A percentile compares a stretch with the other conserved stretches of the same genome.
phyloP scores from a whole-genome alignment of 2,113 vertebrate genomes.

The Excalfactoria chinensis region DNA sequence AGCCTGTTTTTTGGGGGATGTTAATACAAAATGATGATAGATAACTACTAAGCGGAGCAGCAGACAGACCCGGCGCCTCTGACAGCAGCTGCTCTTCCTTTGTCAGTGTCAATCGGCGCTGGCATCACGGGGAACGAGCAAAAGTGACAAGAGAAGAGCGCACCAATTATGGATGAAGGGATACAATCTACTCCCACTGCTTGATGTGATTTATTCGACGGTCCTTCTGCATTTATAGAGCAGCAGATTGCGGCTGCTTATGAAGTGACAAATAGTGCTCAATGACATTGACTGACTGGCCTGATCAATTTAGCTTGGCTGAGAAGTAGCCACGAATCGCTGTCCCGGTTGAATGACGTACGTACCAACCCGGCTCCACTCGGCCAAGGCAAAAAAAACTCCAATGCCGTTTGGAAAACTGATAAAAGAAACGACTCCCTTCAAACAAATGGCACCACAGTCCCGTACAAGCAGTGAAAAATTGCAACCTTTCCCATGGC shows the following conservation, averaged over 20 bases:
- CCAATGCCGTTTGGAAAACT: not conserved
- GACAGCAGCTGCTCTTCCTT: slow-evolving; percentile 82
- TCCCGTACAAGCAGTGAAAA: not conserved
- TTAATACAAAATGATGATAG: slow-evolving; percentile 75
- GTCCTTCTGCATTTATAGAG: slow-evolving; percentile 83
- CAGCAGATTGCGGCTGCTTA: slow-evolving; percentile 82
- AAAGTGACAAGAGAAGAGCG: slow-evolving; percentile 84
- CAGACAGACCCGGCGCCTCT: slow-evolving; percentile 77
- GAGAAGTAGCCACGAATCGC: slow-evolving; percentile 79
- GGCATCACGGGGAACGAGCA: slow-evolving; percentile 80
- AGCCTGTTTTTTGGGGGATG: slow-evolving; percentile 52
- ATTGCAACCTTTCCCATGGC: not conserved
- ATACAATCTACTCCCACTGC: slow-evolving; percentile 84
- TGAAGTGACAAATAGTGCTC: slow-evolving; percentile 85
- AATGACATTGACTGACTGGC: slow-evolving; percentile 91
- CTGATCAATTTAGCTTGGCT: slow-evolving; percentile 90
- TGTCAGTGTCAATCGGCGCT: slow-evolving; percentile 84
- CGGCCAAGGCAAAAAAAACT: not conserved
- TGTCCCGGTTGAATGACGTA: slow-evolving; percentile 75
- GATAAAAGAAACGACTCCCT: not conserved
- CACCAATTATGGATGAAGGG: slow-evolving; percentile 91
- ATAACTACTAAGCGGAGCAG: slow-evolving; percentile 78
- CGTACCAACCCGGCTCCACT: slow-evolving; percentile 64
- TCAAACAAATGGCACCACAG: not conserved
- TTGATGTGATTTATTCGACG: slow-evolving; percentile 92